Conservation (phyloP, 2,797 vertebrate species). For the Tenualosa ilisha region DNA sequence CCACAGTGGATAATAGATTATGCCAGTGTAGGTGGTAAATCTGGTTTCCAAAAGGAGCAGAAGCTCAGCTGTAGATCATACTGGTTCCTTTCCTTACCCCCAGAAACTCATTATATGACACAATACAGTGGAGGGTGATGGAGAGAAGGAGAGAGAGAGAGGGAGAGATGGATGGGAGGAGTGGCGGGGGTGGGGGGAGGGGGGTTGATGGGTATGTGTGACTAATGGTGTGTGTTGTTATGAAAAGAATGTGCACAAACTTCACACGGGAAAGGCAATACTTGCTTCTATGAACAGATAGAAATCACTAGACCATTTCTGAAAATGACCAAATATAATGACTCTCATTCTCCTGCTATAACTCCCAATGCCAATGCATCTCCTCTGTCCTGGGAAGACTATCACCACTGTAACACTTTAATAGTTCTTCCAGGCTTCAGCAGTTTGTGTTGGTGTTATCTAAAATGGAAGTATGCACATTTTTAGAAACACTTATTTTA, state of each 20-base stretch:
- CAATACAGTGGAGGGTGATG: neutral
- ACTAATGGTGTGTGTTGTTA: neutral
- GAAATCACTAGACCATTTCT: slow-evolving; percentile 11
- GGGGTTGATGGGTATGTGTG: neutral
- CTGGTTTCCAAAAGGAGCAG: neutral
- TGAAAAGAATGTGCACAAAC: neutral
- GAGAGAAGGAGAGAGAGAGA: neutral
- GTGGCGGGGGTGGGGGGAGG: no score
- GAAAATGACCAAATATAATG: neutral
- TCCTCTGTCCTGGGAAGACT: neutral
- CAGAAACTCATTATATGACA: neutral
- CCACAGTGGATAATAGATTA: neutral
- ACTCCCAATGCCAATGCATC: neutral
- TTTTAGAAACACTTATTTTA: neutral
- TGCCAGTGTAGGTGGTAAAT: neutral
- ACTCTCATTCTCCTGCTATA: neutral
- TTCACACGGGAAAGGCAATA: neutral
- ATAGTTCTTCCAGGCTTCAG: neutral
- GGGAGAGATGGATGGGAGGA: neutral
- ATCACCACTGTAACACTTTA: neutral
- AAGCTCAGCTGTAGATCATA: neutral
- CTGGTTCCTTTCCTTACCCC: neutral
- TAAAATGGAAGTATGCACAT: neutral
- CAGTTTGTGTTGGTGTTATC: neutral
- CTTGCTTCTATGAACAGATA: neutral